Conservation (phyloP, 2,113 vertebrate genomes). For the Neotoma lepida region DNA sequence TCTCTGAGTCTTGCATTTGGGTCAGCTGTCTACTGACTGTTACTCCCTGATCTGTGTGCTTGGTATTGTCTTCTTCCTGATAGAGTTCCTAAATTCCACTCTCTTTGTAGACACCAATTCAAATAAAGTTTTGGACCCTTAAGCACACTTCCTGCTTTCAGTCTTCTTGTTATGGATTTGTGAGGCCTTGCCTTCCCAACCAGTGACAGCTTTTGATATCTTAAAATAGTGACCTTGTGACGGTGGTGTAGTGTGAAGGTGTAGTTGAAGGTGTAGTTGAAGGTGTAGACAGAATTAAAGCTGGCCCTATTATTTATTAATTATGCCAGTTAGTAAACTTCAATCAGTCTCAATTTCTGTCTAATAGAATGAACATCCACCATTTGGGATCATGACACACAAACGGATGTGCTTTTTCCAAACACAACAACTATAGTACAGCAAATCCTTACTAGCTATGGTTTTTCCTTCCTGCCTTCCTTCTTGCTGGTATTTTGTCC, state of each 20-base stretch:
- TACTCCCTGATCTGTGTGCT: not conserved
- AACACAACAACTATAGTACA: not conserved
- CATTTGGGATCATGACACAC: not conserved
- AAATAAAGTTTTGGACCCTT: not conserved
- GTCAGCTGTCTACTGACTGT: slow-evolving; percentile 10
- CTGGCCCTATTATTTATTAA: not conserved
- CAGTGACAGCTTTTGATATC: not conserved
- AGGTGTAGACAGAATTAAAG: not conserved
- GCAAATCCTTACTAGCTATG: not conserved
- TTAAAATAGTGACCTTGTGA: slow-evolving; percentile 15
- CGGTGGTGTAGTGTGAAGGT: not conserved
- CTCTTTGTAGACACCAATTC: not conserved
- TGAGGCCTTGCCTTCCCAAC: not conserved
- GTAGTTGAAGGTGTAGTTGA: not conserved
- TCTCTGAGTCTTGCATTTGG: not conserved
- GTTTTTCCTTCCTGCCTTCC: not conserved
- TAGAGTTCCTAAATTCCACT: not conserved
- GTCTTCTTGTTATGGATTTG: not conserved
- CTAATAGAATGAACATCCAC: not conserved
- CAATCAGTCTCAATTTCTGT: slow-evolving; percentile 16
- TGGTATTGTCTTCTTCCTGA: not conserved
- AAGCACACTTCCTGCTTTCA: not conserved
- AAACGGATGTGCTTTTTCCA: not conserved
- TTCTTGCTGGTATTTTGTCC: slow-evolving; percentile 1
- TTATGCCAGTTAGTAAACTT: not conserved